phyloP scores from a whole-genome alignment of 2,797 vertebrate species.

The Anas acuta region DNA sequence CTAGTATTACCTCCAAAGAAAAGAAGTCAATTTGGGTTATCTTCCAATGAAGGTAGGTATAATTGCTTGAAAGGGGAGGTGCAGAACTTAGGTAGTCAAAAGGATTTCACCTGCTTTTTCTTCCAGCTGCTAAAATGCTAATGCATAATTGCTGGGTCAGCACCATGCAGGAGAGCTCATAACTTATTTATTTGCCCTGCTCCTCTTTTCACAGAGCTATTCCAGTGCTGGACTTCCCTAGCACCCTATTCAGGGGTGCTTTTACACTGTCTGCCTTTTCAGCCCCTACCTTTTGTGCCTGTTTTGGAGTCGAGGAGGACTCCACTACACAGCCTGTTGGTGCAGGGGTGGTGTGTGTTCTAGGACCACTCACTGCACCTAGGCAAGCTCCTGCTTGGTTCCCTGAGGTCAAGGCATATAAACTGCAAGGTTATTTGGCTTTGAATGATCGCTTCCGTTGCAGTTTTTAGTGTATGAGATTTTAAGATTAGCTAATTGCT shows the following conservation, averaged over 20 bases:
- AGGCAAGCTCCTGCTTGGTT: neutral
- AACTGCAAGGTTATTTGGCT: neutral
- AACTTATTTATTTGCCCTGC: neutral
- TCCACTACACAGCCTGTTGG: neutral
- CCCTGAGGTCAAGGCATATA: neutral
- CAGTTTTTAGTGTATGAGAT: neutral
- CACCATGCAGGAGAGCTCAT: neutral
- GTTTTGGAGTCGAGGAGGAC: neutral
- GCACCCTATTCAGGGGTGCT: neutral
- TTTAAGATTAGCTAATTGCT: neutral
- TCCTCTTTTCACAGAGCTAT: neutral
- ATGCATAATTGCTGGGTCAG: neutral
- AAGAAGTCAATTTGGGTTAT: constrained; percentile 15
- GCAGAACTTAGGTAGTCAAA: neutral
- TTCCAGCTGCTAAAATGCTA: neutral
- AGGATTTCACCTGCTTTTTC: neutral
- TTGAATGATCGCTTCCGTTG: neutral
- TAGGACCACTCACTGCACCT: neutral
- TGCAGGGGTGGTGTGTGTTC: neutral
- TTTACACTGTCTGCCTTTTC: neutral
- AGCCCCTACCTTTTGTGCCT: neutral
- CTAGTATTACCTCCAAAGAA: constrained; percentile 19
- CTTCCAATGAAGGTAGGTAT: constrained; percentile 2
- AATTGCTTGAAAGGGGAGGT: constrained; percentile 27
- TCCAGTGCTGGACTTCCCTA: neutral